Evolutionary conservation across 2,113 vertebrate genomes (phyloP).

Genomic region (Micromys minutus): DNA sequence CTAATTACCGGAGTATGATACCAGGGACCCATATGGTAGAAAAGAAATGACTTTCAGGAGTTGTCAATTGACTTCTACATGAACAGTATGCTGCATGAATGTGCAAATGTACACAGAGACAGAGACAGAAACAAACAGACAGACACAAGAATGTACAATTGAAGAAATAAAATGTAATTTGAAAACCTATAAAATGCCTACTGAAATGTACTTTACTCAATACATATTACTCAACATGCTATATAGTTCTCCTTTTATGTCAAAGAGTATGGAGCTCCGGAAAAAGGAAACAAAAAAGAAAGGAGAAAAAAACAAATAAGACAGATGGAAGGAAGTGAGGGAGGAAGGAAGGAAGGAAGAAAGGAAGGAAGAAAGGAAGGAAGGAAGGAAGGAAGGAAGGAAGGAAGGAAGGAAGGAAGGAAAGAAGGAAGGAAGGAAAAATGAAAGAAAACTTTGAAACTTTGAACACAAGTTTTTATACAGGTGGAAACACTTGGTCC

Average conservation of each 20-base stretch:
- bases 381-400: background rate
- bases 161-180: background rate
- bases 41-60: background rate
- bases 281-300: background rate
- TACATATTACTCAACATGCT: background rate
- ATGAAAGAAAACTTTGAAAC: too few species aligned
- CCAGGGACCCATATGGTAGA: too few species aligned
- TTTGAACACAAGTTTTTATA: conserved; percentile 3
- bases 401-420: background rate
- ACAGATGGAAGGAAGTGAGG: too few species aligned
- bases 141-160: background rate
- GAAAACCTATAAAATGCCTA: background rate
- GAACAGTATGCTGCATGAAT: background rate
- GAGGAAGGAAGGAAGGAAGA: background rate
- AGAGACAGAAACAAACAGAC: background rate
- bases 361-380: too few species aligned
- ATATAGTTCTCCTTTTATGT: background rate
- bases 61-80: background rate
- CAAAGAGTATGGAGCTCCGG: background rate
- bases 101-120: background rate
- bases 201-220: conserved; percentile 44
- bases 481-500: background rate
- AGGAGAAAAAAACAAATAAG: too few species aligned
- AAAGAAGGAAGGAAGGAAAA: background rate
- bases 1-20: background rate